Evolutionary conservation across 2,888 invertebrate species (phyloP).

Genomic region (Rhabditophanes sp.): DNA sequence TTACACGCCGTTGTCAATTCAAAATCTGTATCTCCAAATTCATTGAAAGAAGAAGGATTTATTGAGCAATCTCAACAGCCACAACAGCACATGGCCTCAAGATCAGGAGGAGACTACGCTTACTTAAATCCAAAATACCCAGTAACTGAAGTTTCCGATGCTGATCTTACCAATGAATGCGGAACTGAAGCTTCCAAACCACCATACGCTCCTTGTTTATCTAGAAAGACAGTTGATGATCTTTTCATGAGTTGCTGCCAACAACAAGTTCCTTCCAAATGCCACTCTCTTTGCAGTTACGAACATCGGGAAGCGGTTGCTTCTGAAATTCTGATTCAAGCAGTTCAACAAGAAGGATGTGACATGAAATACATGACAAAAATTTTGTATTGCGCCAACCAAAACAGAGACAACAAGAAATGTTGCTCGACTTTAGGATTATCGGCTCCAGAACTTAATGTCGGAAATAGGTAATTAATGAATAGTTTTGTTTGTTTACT

Average conservation of each 20-base stretch:
- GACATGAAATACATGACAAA: slow-evolving; percentile 22
- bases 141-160: slow-evolving; percentile 31
- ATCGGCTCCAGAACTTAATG: slow-evolving; percentile 26
- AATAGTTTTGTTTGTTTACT: not conserved
- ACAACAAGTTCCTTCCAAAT: slow-evolving; percentile 34
- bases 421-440: slow-evolving; percentile 37
- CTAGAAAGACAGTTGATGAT: slow-evolving; percentile 32
- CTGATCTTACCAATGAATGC: slow-evolving; percentile 30
- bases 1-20: slow-evolving; percentile 3
- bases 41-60: slow-evolving; percentile 11
- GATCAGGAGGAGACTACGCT: slow-evolving; percentile 24
- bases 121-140: slow-evolving; percentile 26
- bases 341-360: slow-evolving; percentile 24
- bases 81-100: slow-evolving; percentile 1
- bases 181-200: slow-evolving; percentile 29
- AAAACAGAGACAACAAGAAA: slow-evolving; percentile 37
- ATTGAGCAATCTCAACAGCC: slow-evolving; percentile 8
- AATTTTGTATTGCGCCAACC: slow-evolving; percentile 38
- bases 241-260: slow-evolving; percentile 36
- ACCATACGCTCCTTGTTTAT: slow-evolving; percentile 35
- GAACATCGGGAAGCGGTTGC: slow-evolving; percentile 39
- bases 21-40: slow-evolving; percentile 3
- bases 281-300: slow-evolving; percentile 37
- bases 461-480: slow-evolving; percentile 21
- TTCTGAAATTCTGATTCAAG: slow-evolving; percentile 28